A percentile compares a stretch with the other conserved stretches of the same genome.
Conservation (phyloP, 2,888 invertebrate species). For the Anorthoa munda region DNA sequence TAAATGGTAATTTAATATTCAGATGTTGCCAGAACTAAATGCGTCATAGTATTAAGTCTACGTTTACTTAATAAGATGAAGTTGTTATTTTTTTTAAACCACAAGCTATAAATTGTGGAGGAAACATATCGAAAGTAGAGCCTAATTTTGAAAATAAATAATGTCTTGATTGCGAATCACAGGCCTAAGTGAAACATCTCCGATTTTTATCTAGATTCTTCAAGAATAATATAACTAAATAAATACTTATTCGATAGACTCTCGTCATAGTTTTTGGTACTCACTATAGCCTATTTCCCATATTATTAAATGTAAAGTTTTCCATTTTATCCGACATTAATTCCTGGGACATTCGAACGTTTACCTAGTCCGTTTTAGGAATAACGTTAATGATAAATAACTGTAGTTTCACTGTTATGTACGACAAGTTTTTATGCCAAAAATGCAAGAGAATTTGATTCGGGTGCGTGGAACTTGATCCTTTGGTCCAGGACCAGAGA, state of each 20-base stretch:
- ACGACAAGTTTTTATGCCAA: conserved; percentile 68
- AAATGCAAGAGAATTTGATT: conserved; percentile 72
- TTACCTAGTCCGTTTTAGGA: conserved; percentile 74
- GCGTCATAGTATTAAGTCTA: conserved; percentile 34
- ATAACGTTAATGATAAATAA: conserved; percentile 70
- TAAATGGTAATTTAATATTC: conserved; percentile 23
- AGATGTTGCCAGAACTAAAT: conserved; percentile 19
- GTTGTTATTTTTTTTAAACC: conserved; percentile 5
- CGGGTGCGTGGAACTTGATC: conserved; percentile 22
- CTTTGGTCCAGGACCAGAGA: not conserved
- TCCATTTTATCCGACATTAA: conserved; percentile 59
- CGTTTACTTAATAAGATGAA: conserved; percentile 15
- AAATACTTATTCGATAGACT: conserved; percentile 28
- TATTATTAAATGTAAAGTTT: conserved; percentile 39
- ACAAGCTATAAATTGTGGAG: conserved; percentile 11
- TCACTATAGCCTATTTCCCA: conserved; percentile 22
- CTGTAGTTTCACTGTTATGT: conserved; percentile 71
- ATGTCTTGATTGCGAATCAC: not conserved
- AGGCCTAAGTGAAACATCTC: conserved; percentile 31
- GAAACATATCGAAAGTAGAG: conserved; percentile 29
- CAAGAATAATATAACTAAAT: conserved; percentile 9
- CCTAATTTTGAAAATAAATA: conserved; percentile 21
- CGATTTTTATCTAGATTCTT: not conserved
- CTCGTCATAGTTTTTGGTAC: conserved; percentile 38
- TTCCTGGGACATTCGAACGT: conserved; percentile 64